Base-by-base conservation (phyloP, 2,797 vertebrate genomes). In the Labroides dimidiatus region DNA sequence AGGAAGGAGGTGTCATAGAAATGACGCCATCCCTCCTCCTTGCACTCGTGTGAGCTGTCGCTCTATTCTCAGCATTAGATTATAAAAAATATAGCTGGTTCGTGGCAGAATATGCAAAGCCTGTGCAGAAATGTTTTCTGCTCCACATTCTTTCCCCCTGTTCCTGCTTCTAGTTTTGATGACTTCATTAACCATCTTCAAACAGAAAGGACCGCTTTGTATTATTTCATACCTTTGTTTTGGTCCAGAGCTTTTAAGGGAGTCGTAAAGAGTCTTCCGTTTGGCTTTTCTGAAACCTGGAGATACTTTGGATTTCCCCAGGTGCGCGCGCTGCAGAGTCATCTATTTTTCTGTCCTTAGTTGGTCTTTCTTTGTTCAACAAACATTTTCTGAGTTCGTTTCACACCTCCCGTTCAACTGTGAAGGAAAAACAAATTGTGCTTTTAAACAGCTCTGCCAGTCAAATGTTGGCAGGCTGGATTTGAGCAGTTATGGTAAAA, bases 1-100 rank as follows among this genome's bases (percentile, higher is more conserved):
- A 56, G 78, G 70, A 71, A 61, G 54, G 59, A 75, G 69, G 71
- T 81, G 71, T 80, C 72, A 82, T 87, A 89, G 80, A 86, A 80
- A 77, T 81, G 66, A 85, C 59, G 71, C 61, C 72, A 6, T 50
- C 21, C 24, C 12, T 48, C 33, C 30, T 45, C 54, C 56, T 42
- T 51, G 50, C 20, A 19, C 20, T 6, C 19, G 60, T 60, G 54
- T 47, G 36, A 4, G 6, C 42, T 41, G 9, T 43, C 17, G 62
- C 59, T 75, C 51, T 23, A 56, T 44, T 50, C 45, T 44, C 37
- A 27, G 45, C 57, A 63, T 62, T 71, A 19, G 69, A 64, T 14
- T 3, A 64, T 4, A 33, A n/a, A 33, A 33, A 9, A 30, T 44
- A 11, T 12, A n/a, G 53, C 6, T 54, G 33, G 51, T 67, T 60